phyloP scores from a whole-genome alignment of 2,888 invertebrate genomes.

The Unio pictorum region DNA sequence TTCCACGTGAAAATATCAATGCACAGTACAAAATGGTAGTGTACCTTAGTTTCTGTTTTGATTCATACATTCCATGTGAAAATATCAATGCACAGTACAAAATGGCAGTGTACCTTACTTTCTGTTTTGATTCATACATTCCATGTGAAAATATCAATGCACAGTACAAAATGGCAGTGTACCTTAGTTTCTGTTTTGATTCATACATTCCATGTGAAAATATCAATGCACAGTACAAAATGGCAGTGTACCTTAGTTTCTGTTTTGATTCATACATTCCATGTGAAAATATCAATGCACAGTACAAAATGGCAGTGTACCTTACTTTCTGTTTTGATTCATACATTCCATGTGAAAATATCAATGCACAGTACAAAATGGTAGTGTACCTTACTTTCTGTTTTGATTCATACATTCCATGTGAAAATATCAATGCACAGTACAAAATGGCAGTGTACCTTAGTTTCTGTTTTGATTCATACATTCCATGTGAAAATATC shows the following conservation, averaged over 20 bases:
- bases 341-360: no score
- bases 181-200: slow-evolving; percentile 93
- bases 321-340: slow-evolving; percentile 89
- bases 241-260: slow-evolving; percentile 89
- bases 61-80: no score
- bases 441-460: slow-evolving; percentile 77
- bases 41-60: slow-evolving; percentile 95
- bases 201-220: no score
- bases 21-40: background rate
- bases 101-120: slow-evolving; percentile 84
- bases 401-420: slow-evolving; percentile 67
- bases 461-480: slow-evolving; percentile 86
- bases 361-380: background rate
- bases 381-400: slow-evolving; percentile 92
- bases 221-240: background rate
- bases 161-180: slow-evolving; percentile 52
- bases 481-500: no score
- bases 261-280: slow-evolving; percentile 73
- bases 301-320: slow-evolving; percentile 74
- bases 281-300: background rate
- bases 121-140: slow-evolving; percentile 78
- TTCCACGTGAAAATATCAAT: no score
- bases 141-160: no score
- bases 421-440: background rate
- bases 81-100: background rate